Percentiles rank a stretch among this genome's conserved stretches.
Evolutionary conservation across 2,888 invertebrate genomes (phyloP).

Genomic region (Lycaena phlaeas): DNA sequence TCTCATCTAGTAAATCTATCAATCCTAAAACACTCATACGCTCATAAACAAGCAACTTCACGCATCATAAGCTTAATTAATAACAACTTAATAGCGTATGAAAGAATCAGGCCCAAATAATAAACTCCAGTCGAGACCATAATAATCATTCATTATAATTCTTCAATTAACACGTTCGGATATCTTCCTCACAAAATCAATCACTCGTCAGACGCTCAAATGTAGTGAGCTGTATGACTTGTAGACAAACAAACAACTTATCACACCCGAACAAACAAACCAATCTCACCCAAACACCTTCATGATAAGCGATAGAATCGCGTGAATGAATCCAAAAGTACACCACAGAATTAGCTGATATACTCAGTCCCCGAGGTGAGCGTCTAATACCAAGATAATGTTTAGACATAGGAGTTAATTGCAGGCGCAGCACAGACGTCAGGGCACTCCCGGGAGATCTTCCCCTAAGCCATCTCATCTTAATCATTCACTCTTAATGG

Average conservation of each 20-base stretch:
- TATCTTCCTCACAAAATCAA: constrained; percentile 7
- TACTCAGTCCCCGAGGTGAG: constrained; percentile 16
- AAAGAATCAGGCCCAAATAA: background rate
- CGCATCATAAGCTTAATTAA: no score
- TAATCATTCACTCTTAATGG: constrained; percentile 67
- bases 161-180: constrained; percentile 9
- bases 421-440: constrained; percentile 52
- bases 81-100: background rate
- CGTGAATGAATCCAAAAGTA: background rate
- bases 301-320: constrained; percentile 2
- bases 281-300: background rate
- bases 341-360: constrained; percentile 9
- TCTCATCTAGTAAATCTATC: no score
- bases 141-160: constrained; percentile 10
- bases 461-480: constrained; percentile 32
- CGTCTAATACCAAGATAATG: constrained; percentile 57
- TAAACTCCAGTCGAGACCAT: background rate
- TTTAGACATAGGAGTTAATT: constrained; percentile 63
- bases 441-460: constrained; percentile 41
- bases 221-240: constrained; percentile 2
- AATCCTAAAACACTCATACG: no score
- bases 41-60: no score
- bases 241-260: background rate
- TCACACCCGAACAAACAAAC: background rate
- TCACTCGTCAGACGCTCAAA: constrained; percentile 9